Evolutionary conservation across 92 coral and sea anemone species (phyloP).

Genomic region (Diadumene lineata): DNA sequence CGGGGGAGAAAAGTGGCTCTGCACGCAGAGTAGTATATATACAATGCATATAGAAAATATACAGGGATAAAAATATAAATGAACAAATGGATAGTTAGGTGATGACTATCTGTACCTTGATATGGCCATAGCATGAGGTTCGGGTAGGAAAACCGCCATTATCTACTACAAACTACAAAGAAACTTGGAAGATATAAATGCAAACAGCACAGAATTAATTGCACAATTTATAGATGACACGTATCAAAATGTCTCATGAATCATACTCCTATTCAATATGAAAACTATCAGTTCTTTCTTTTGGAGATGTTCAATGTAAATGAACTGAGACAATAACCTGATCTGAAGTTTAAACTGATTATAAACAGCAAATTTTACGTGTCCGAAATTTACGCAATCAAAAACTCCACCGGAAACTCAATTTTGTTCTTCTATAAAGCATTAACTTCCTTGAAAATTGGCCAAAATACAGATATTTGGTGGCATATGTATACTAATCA

Average conservation of each 20-base stretch:
- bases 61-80: too few species aligned
- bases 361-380: not conserved
- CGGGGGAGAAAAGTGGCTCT: too few species aligned
- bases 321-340: not conserved
- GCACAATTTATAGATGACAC: not conserved
- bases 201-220: not conserved
- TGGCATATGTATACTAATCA: not conserved
- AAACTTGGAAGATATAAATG: too few species aligned
- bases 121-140: conserved; percentile 26
- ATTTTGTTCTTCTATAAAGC: too few species aligned
- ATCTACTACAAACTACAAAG: not conserved
- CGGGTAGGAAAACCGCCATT: conserved; percentile 19
- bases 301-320: not conserved
- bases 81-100: not conserved
- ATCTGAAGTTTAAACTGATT: too few species aligned
- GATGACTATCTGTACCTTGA: conserved; percentile 2
- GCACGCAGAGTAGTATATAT: too few species aligned
- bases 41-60: too few species aligned
- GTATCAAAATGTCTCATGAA: not conserved
- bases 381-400: conserved; percentile 12
- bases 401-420: not conserved
- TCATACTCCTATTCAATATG: not conserved
- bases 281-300: too few species aligned
- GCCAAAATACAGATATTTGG: not conserved
- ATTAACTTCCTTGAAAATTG: too few species aligned